phyloP scores from a whole-genome alignment of 30 jellyfish, hydroid and myxozoan genomes.

The Aurelia coerulea region DNA sequence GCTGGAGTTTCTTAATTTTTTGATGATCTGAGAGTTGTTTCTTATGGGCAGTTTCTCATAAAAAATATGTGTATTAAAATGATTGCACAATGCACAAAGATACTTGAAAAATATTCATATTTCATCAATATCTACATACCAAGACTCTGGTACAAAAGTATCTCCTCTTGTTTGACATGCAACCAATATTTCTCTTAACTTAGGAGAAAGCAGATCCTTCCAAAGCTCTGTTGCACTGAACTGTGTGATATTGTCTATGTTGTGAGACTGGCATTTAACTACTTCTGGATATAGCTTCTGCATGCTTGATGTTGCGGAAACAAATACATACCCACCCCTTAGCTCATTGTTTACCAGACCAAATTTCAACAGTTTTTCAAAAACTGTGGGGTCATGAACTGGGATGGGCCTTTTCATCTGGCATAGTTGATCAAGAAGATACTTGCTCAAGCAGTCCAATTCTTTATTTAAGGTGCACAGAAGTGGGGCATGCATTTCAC shows the following conservation, averaged over 20 bases:
- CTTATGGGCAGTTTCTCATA: no score
- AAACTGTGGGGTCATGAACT: background rate
- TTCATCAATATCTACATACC: background rate
- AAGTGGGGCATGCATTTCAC: background rate
- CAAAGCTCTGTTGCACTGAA: conserved; percentile 3
- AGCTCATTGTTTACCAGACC: conserved; percentile 10
- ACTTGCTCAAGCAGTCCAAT: background rate
- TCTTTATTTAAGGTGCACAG: background rate
- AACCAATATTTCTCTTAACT: conserved; percentile 17
- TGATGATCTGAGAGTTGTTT: no score
- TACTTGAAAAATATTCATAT: background rate
- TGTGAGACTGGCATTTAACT: conserved; percentile 1
- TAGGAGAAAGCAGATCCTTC: conserved; percentile 6
- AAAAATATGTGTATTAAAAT: no score
- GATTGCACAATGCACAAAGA: no score
- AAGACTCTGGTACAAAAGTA: conserved; percentile 52
- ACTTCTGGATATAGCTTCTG: conserved; percentile 4
- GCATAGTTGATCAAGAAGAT: conserved; percentile 19
- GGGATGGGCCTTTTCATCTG: conserved; percentile 30
- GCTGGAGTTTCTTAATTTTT: no score
- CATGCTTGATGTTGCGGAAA: conserved; percentile 20
- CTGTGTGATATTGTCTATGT: background rate
- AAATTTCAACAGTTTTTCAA: background rate
- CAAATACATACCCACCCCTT: background rate
- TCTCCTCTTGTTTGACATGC: conserved; percentile 27